These are phyloP conservation scores for Rutilus rutilus DNA, from an alignment of 2,113 vertebrate species.

Conservation along the genomic window DNA sequence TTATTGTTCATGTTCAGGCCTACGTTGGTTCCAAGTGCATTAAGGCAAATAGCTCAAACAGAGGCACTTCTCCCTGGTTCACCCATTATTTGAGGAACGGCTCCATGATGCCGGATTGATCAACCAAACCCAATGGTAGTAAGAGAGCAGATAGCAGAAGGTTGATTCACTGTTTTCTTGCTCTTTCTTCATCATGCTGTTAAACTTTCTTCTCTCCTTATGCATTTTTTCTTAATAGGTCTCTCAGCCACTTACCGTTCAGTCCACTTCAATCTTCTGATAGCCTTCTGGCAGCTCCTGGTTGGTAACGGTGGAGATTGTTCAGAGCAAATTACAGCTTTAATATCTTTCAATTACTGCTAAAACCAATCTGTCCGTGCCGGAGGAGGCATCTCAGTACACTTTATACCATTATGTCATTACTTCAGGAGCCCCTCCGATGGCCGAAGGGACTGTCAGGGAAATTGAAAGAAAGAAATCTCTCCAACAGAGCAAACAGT, in stretches of 20 bases:
- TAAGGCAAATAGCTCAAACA: slow-evolving; percentile 46
- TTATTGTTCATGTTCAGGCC: slow-evolving; percentile 29
- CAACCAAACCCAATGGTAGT: not conserved
- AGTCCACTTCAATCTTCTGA: slow-evolving; percentile 41
- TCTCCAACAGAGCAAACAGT: not conserved
- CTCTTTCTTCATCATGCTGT: slow-evolving; percentile 12
- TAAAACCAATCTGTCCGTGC: slow-evolving; percentile 45
- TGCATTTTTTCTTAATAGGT: slow-evolving; percentile 28
- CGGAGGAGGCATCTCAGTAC: slow-evolving; percentile 49
- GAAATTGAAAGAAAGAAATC: slow-evolving; percentile 61
- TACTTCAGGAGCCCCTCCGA: slow-evolving; percentile 60
- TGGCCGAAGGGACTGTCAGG: slow-evolving; percentile 67
- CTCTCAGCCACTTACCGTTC: slow-evolving; percentile 30
- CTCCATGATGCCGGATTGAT: not conserved
- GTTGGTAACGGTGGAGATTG: slow-evolving; percentile 55
- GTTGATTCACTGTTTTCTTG: not conserved
- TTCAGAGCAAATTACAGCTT: slow-evolving; percentile 70
- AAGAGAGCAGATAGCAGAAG: not conserved
- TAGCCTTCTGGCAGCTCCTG: slow-evolving; percentile 53
- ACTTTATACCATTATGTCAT: slow-evolving; percentile 60
- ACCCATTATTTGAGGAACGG: not conserved
- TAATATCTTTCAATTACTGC: slow-evolving; percentile 67
- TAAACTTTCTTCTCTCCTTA: slow-evolving; percentile 27
- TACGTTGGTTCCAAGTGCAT: slow-evolving; percentile 31
- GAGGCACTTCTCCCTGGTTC: slow-evolving; percentile 2